These are phyloP conservation scores for Sphyrna mokarran DNA, from an alignment of 2,113 vertebrate species.

Conservation along the genomic window DNA sequence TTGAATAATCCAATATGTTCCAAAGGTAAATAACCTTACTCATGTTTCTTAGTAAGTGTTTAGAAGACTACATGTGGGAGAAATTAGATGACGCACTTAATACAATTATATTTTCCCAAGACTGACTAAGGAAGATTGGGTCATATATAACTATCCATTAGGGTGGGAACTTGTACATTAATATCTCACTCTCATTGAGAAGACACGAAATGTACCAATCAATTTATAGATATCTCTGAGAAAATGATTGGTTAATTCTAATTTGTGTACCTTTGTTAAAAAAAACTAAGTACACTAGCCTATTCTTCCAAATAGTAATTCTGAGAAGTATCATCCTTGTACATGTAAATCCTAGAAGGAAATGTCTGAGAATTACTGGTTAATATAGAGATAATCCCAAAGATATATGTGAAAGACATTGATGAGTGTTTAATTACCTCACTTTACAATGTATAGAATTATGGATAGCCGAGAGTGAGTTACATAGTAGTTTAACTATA, in stretches of 20 bases:
- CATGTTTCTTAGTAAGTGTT: background rate
- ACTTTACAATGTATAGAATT: background rate
- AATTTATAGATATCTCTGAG: background rate
- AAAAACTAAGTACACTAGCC: background rate
- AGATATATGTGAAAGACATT: background rate
- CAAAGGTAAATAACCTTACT: background rate
- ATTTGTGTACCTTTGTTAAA: background rate
- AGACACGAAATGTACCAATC: background rate
- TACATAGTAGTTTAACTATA: background rate
- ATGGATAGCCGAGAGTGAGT: background rate
- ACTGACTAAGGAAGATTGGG: background rate
- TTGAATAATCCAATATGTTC: constrained; percentile 6
- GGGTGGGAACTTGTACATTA: background rate
- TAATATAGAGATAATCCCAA: background rate
- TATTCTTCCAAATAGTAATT: background rate
- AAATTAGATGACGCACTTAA: background rate
- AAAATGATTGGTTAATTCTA: background rate
- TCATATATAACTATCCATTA: background rate
- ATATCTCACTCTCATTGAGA: background rate
- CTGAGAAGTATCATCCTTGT: background rate
- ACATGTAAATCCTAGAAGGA: background rate
- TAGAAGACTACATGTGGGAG: background rate
- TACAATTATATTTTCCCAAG: background rate
- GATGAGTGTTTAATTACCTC: background rate
- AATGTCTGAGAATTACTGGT: background rate